Base-by-base conservation (phyloP, 2,113 vertebrate genomes). In the Himantopus leucocephalus region DNA sequence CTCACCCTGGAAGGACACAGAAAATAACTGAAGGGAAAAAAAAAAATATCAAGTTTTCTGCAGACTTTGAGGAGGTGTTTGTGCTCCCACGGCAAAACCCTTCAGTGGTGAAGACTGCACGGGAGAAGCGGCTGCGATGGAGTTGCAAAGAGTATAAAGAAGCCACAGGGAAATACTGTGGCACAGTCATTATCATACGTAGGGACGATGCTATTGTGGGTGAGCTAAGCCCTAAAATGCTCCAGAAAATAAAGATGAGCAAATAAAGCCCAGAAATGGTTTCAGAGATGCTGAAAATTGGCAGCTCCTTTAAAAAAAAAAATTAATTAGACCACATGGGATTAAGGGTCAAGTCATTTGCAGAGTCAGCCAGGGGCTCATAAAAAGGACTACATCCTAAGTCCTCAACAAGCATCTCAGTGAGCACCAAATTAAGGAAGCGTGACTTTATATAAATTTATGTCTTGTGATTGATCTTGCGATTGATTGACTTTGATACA, bases 81-180 rank as follows among this genome's bases (percentile, higher is more conserved):
- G 39, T 1, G 16, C 45, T 29, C 23, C 27, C 9, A 5, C 37
- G 41, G 45, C 60, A 32, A 85, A 60, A 55, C 20, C 76, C 53
- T 56, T 75, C 2, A 7, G 62, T 20, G 55, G 43, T 59, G 53
- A 70, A 53, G 32, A 9, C 12, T 12, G 14, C 34, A 21, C 18
- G 12, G 32, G 26, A 50, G 63, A 47, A 41, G 53, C 0, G 0
- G 24, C 29, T 30, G 32, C 0, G 4, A 56, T 9, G 48, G 23
- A 32, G 34, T 4, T 34, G 48, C 35, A 11, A 60, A 60, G 37
- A 58, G 16, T 9, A 41, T 6, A 34, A 50, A 30, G 60, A 26
- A 78, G 22, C 41, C 0, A 0, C 1, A 22, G 12, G 35, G 30
- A 64, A 71, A 72, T 8, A 13, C 7, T 11, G 20, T 1, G 0